Evolutionary conservation across 1,140 invertebrate genomes (phyloP), one percentile per base, ranked within the genome.

Genomic region (Leptopilina clavipes): DNA sequence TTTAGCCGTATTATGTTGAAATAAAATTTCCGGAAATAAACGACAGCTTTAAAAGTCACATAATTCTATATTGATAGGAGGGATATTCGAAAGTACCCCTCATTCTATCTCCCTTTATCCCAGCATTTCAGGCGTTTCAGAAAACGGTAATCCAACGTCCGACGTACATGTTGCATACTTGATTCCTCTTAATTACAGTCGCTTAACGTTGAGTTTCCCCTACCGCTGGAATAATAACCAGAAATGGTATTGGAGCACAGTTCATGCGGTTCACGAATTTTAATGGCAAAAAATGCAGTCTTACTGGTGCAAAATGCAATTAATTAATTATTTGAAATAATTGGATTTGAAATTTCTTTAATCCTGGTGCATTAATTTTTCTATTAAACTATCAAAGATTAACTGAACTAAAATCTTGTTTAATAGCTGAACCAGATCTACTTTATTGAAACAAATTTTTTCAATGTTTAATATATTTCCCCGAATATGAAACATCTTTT

Each of bases 151-250:
- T 87, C 80, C 84, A 76, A 81, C 76, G 85, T 81, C 77, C 79
- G 72, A 78, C 80, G 78, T 82, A 84, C 78, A 81, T 73, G 79
- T 77, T 81, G 84, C 80, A 85, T 85, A 86, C 86, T 86, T 86
- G 86, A 88, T 87, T 86, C 79, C 83, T 85, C 84, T 87, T 88
- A 87, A 89, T 88, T 88, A 86, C 83, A 85, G 72, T 82, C 84
- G 76, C 80, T 85, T 85, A 85, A 79, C 83, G 76, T 81, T 81
- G 76, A 78, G 78, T 76, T 82, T 81, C 75, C 25, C 79, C 74
- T 85, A 80, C 80, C 76, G 71, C 75, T 73, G 52, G 83, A 86
- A 85, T 85, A 85, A 83, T 87, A 88, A 87, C 79, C 82, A 86
- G 79, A 78, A 40, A 37, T 22, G 25, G 25, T 65, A 65, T 65